Evolutionary conservation across 2,888 invertebrate genomes (phyloP), one percentile per base, ranked within the genome.

Genomic region (Vanessa cardui): DNA sequence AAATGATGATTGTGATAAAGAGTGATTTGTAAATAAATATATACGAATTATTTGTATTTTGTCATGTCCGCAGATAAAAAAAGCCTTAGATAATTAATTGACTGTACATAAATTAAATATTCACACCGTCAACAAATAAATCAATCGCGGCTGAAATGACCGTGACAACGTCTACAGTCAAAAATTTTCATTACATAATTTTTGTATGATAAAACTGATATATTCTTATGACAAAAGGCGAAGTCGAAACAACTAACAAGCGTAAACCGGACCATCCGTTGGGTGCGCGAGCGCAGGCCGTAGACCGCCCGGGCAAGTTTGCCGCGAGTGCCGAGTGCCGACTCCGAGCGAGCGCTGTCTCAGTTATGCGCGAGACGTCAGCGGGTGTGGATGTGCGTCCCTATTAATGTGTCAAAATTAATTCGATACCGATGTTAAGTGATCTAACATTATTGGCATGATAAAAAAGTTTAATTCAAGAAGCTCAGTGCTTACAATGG

Each of bases 251-350:
- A 66, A 67, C 69, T 66, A 64, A 84, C 80, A 79, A 81, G 78
- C 76, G 73, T 68, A 80, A 90, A 90, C 91, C 91, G 91, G 91
- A 86, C 89, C 84, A 87, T 88, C 86, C 83, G 86, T 83, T 84
- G 83, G 79, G 78, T 78, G 79, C 77, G 73, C 74, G 65, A 69
- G 84, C 86, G 88, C 84, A 82, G 78, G 88, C 86, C 80, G 78
- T 79, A 82, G 78, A 89, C 87, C 81, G 79, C 80, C 87, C 86
- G 73, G 79, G 84, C 89, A 77, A 86, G 88, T 88, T 85, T 77
- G 81, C 56, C 39, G 16, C 47, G 54, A 54, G 31, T n/a, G 52
- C 26, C 52, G 50, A 50, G 18, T 50, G 52, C 52, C 52, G 52
- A 50, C 20, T 9, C 39, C 12, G 39, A 39, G 39, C 39, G 4